phyloP scores from a whole-genome alignment of 1,140 invertebrate species.

The Panulirus ornatus region DNA sequence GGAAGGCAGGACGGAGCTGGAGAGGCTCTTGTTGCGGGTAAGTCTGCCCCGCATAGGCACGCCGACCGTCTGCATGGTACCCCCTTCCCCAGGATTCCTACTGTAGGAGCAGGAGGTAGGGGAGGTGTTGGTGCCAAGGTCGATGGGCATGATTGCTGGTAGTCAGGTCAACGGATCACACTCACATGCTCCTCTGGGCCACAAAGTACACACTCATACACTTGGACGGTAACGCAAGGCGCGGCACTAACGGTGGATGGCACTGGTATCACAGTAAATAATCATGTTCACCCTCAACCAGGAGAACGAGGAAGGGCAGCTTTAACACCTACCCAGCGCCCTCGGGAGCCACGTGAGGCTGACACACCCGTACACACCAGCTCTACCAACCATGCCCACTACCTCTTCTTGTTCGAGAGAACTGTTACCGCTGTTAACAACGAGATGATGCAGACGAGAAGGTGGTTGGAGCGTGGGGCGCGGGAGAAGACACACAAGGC shows the following conservation, averaged over 20 bases:
- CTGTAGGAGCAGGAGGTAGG: not conserved
- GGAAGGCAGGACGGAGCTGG: slow-evolving; percentile 64
- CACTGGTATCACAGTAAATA: not conserved
- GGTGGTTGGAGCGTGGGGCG: not conserved
- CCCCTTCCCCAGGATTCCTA: not conserved
- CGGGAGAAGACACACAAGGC: slow-evolving; percentile 16
- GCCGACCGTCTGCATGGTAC: not conserved
- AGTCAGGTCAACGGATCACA: not conserved
- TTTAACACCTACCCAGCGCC: not conserved
- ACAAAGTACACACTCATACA: not conserved
- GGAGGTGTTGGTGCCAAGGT: not conserved
- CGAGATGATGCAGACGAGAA: not conserved
- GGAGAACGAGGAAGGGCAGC: too few relatives aligned
- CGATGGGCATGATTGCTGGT: not conserved
- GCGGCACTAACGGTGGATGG: not conserved
- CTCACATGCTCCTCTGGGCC: slow-evolving; percentile 21
- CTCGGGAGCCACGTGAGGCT: not conserved
- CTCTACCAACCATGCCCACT: not conserved
- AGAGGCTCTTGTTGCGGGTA: slow-evolving; percentile 48
- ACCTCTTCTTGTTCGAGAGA: not conserved
- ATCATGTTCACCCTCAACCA: not conserved
- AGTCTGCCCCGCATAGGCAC: slow-evolving; percentile 22
- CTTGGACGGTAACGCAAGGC: not conserved
- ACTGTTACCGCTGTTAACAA: not conserved
- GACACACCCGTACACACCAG: not conserved